Conservation (phyloP, 2,113 vertebrate genomes). For the Nipponia nippon region DNA sequence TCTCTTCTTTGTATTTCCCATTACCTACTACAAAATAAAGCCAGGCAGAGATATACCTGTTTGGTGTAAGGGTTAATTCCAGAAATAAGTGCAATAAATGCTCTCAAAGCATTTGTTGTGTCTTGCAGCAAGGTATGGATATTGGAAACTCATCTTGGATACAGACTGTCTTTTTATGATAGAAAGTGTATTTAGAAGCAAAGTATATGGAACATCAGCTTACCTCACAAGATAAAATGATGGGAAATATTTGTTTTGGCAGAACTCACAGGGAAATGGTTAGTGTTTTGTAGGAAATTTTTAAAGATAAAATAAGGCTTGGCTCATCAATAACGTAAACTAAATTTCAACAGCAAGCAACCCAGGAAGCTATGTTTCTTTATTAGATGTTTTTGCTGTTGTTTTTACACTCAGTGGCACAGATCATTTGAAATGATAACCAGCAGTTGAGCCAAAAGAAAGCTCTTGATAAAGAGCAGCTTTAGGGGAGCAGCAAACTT, state of each 20-base stretch:
- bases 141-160: background rate
- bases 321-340: slow-evolving; percentile 15
- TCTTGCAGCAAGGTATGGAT: background rate
- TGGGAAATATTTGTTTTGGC: slow-evolving; percentile 20
- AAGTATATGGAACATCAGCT: background rate
- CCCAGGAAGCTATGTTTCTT: background rate
- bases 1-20: background rate
- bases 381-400: background rate
- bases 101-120: background rate
- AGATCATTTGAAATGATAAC: slow-evolving; percentile 39
- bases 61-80: background rate
- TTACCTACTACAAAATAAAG: background rate
- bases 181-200: slow-evolving; percentile 1
- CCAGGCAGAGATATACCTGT: background rate
- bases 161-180: background rate
- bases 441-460: slow-evolving; percentile 4
- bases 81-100: background rate
- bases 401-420: background rate
- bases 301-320: slow-evolving; percentile 6
- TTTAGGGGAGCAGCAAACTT: background rate
- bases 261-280: background rate
- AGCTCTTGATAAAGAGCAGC: background rate
- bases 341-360: background rate
- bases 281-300: background rate
- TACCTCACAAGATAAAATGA: background rate